Evolutionary conservation across 2,797 vertebrate species (phyloP), one percentile per base, ranked within the genome.

Genomic region (Amphiprion clarkii): DNA sequence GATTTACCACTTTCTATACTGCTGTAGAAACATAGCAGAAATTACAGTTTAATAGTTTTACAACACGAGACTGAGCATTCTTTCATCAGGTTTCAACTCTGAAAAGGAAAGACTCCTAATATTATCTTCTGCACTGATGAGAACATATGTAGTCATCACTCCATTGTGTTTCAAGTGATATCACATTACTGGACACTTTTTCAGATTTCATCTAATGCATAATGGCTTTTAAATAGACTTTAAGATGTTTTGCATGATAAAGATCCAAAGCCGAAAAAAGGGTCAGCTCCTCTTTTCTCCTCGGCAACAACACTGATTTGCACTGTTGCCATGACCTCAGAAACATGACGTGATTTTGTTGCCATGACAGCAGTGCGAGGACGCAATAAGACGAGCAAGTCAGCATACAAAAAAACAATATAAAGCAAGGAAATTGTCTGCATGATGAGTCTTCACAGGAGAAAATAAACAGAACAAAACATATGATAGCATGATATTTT

Each of bases 261-360:
- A 87, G 69, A 75, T 58, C 64, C 40, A 59, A 76, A 55, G 66
- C 52, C 48, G 61, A 67, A 70, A 33, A 70, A 84, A 79, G 61
- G 82, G 82, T 85, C 82, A 81, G 60, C 66, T 86, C 69, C 64
- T 67, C 70, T 76, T 71, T 82, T 84, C 80, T 89, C 88, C 92
- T 89, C 89, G 49, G 91, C 91, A 95, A 94, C 93, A 88, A 81
- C 85, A 71, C 48, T 81, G 79, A 87, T 89, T 88, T 85, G 83
- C 86, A 80, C 82, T 25, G 90, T 93, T 93, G 88, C 90, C 86
- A 93, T 94, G 92, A 95, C 91, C 92, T 93, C 85, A 87, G 87
- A 84, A 79, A 79, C 72, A 89, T 92, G 91, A 93, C 87, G 87
- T 90, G 74, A 79, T 85, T 88, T 78, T 78, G 93, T 95, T 94